A percentile compares a stretch with the other conserved stretches of the same genome.
Evolutionary conservation across 2,113 vertebrate genomes (phyloP).

Genomic region (Leptobrachium leishanense): DNA sequence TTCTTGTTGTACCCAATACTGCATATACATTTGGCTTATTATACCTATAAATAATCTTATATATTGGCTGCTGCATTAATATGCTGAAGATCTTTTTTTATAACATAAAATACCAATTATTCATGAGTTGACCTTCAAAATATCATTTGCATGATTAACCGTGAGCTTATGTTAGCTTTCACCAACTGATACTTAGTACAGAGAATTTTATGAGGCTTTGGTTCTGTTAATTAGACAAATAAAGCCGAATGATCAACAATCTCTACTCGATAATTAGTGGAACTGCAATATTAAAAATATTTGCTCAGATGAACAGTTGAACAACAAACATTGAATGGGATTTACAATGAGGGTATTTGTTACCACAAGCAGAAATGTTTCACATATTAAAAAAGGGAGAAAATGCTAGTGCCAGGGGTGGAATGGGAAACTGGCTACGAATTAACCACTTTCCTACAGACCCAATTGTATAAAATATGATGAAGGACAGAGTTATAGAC

Average conservation of each 20-base stretch:
- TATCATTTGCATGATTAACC: conserved; percentile 19
- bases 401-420: too few relatives aligned
- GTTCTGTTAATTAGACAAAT: conserved; percentile 11
- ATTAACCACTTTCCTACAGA: too few relatives aligned
- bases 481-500: too few relatives aligned
- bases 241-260: conserved; percentile 8
- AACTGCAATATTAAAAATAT: conserved; percentile 4
- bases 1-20: too few relatives aligned
- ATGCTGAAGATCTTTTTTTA: too few relatives aligned
- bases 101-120: conserved; percentile 3
- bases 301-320: background rate
- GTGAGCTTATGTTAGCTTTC: background rate
- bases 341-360: background rate
- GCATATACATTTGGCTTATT: too few relatives aligned
- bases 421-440: too few relatives aligned
- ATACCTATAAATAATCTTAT: too few relatives aligned
- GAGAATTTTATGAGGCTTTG: background rate
- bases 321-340: background rate
- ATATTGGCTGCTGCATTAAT: too few relatives aligned
- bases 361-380: too few relatives aligned
- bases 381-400: too few relatives aligned
- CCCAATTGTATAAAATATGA: too few relatives aligned
- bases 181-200: background rate
- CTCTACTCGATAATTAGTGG: background rate
- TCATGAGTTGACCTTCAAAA: conserved; percentile 19